phyloP scores from a whole-genome alignment of 2,888 invertebrate species.

The Epistrophella euchroma region DNA sequence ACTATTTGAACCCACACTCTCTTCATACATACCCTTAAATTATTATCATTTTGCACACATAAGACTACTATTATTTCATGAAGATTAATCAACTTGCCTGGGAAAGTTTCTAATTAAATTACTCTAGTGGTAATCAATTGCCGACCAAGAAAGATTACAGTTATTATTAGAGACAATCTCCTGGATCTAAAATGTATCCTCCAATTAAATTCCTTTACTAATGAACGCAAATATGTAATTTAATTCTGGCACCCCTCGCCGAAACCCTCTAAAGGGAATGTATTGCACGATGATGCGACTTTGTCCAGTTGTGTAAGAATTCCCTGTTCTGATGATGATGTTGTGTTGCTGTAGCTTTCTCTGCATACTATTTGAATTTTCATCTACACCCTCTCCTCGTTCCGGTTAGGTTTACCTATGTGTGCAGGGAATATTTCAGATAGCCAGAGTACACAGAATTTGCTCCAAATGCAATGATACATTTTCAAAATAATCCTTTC shows the following conservation, averaged over 20 bases:
- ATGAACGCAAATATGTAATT: conserved; percentile 66
- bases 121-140: conserved; percentile 57
- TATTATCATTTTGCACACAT: conserved; percentile 26
- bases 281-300: conserved; percentile 13
- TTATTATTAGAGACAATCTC: conserved; percentile 61
- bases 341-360: not conserved
- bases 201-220: conserved; percentile 70
- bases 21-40: conserved; percentile 7
- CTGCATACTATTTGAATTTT: conserved; percentile 7
- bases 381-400: conserved; percentile 5
- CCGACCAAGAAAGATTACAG: conserved; percentile 54
- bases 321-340: conserved; percentile 9
- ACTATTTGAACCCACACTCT: conserved; percentile 13
- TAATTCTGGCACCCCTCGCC: conserved; percentile 30
- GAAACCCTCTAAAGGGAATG: conserved; percentile 16
- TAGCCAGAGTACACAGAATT: conserved; percentile 8
- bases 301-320: conserved; percentile 26
- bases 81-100: conserved; percentile 54
- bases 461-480: conserved; percentile 38
- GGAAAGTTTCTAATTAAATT: conserved; percentile 67
- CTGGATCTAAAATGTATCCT: conserved; percentile 62
- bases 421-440: conserved; percentile 12
- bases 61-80: conserved; percentile 50
- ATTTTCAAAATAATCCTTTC: conserved; percentile 62
- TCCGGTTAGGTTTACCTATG: no score